These are phyloP conservation scores for Eupithecia dodoneata DNA, from an alignment of 2,888 invertebrate species.

Conservation along the genomic window DNA sequence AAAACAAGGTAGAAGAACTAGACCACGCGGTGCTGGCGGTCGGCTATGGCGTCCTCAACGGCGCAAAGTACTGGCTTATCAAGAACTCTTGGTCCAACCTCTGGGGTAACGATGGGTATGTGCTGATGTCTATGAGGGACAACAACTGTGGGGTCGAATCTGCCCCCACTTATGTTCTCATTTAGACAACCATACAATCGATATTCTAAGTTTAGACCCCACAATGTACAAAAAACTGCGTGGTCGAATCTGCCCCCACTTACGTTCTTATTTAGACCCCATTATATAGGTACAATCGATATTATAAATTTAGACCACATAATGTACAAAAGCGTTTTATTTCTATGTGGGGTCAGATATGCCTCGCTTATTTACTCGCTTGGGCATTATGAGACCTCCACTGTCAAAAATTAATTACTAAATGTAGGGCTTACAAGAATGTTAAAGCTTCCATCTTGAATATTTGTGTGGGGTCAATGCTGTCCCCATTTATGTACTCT, in stretches of 20 bases:
- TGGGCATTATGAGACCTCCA: too few relatives aligned
- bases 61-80: constrained; percentile 95
- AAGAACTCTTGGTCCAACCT: constrained; percentile 99
- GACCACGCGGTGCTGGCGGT: constrained; percentile 98
- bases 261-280: too few relatives aligned
- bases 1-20: constrained; percentile 89
- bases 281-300: too few relatives aligned
- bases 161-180: constrained; percentile 54
- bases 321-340: too few relatives aligned
- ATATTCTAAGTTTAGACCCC: not conserved
- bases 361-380: too few relatives aligned
- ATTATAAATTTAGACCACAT: too few relatives aligned
- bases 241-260: too few relatives aligned
- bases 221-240: not conserved
- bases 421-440: too few relatives aligned
- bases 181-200: not conserved
- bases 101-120: constrained; percentile 98
- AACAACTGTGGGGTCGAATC: constrained; percentile 97
- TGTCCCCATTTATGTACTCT: not conserved
- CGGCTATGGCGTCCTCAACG: constrained; percentile 93
- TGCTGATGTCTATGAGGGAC: constrained; percentile 93
- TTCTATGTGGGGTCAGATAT: too few relatives aligned
- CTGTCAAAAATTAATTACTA: too few relatives aligned
- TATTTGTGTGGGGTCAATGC: not conserved
- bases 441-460: too few relatives aligned